Conservation (phyloP, 2,797 vertebrate genomes). For the Pipistrellus nathusii region DNA sequence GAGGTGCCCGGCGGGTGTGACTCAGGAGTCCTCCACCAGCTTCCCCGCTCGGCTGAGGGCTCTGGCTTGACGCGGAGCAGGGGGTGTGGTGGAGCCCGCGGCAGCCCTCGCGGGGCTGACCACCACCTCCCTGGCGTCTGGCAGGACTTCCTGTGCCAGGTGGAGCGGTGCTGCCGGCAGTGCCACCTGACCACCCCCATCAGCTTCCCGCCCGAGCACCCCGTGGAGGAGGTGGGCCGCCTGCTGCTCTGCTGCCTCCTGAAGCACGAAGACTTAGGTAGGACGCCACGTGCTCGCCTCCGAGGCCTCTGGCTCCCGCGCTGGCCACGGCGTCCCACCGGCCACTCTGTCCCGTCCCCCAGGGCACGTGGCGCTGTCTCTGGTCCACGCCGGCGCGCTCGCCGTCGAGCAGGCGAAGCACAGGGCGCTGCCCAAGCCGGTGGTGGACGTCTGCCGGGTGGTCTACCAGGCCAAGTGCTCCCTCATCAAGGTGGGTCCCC, state of each 20-base stretch:
- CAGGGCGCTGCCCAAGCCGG: conserved; percentile 95
- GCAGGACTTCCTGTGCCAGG: conserved; percentile 98
- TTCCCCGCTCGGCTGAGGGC: background rate
- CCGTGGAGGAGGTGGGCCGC: conserved; percentile 98
- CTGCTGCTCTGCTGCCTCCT: conserved; percentile 97
- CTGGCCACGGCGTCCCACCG: background rate
- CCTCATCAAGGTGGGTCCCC: conserved; percentile 94
- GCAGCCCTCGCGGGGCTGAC: background rate
- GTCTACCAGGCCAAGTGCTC: conserved; percentile 99
- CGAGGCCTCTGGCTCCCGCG: background rate
- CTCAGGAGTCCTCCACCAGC: background rate
- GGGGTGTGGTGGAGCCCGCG: background rate
- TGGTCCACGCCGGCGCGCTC: conserved; percentile 95
- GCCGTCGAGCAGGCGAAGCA: conserved; percentile 97
- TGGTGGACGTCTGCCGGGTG: conserved; percentile 98
- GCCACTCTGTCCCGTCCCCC: conserved; percentile 45
- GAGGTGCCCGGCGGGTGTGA: background rate
- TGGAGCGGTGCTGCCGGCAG: conserved; percentile 98
- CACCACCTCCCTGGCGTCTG: conserved; percentile 7
- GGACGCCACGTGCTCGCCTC: background rate
- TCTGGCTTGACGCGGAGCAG: background rate
- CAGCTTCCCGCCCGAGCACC: conserved; percentile 97
- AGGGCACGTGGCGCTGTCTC: conserved; percentile 97
- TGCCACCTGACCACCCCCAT: conserved; percentile 98
- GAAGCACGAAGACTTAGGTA: conserved; percentile 99